Evolutionary conservation across 2,113 vertebrate genomes (phyloP), one percentile per base, ranked within the genome.

Genomic region (Amia ocellicauda): DNA sequence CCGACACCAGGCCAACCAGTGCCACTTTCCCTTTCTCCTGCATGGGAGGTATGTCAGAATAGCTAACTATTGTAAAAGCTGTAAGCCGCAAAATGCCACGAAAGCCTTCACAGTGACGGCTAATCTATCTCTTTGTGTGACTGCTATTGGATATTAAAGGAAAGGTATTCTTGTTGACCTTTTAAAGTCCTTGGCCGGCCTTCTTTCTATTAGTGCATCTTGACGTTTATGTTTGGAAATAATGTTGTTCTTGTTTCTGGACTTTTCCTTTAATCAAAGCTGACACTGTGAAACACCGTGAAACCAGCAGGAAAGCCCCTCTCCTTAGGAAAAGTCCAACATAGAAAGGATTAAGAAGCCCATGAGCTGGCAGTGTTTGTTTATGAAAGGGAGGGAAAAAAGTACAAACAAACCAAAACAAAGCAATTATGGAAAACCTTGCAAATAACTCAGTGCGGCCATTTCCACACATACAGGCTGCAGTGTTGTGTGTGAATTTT

Each of bases 51-150:
- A 68, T 22, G 75, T 57, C 60, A 72, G 67, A 63, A 68, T 70
- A 62, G 68, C 19, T 64, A 73, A 78, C 76, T 78, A 76, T 66
- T 76, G 77, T 78, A 69, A 75, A 50, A 54, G 58, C 67, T 66
- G 66, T 78, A 76, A 85, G 76, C 80, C 70, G 73, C 82, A 75
- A 79, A 83, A 81, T 73, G 82, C 77, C 67, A 61, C 42, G 68
- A 73, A 81, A 73, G 73, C 78, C 65, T 74, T 64, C 78, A 73
- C 71, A 75, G 73, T 75, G 77, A 70, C 49, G 74, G 67, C 69
- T 86, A 86, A 86, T 86, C 82, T 79, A 71, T 70, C 66, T 78
- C 80, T 80, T 82, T 84, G 82, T 84, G 74, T 61, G 74, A 78
- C 69, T 70, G 70, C 75, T 64, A 77, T 49, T 64, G 78, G 76